Conservation (phyloP, 2,888 invertebrate species). For the Hyposoter dolosus region DNA sequence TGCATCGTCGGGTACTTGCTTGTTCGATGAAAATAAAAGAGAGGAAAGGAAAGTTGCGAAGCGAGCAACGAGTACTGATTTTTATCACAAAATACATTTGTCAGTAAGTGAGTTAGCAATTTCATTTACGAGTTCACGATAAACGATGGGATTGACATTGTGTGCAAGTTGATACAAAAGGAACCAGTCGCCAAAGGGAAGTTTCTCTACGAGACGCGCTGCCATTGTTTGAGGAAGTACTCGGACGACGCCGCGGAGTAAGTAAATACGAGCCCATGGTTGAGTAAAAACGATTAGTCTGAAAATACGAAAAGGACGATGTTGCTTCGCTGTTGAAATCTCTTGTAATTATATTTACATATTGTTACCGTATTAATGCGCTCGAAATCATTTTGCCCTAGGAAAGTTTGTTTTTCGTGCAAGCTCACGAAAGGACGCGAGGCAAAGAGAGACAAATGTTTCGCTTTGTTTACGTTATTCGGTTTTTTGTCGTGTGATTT, state of each 20-base stretch:
- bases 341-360: slow-evolving; percentile 8
- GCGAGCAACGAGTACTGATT: slow-evolving; percentile 12
- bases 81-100: slow-evolving; percentile 55
- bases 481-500: no score
- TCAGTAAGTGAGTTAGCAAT: slow-evolving; percentile 79
- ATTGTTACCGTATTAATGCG: not conserved
- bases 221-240: slow-evolving; percentile 86
- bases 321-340: not conserved
- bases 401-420: not conserved
- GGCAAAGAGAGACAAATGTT: not conserved
- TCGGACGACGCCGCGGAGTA: slow-evolving; percentile 88
- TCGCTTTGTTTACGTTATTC: not conserved
- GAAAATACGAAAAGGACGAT: slow-evolving; percentile 22
- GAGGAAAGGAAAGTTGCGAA: not conserved
- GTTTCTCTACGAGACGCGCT: slow-evolving; percentile 85
- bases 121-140: slow-evolving; percentile 88
- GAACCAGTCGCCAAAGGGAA: slow-evolving; percentile 92
- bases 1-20: not conserved
- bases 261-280: slow-evolving; percentile 87
- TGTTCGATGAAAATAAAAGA: not conserved
- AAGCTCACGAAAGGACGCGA: not conserved
- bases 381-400: not conserved
- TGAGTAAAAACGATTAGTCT: slow-evolving; percentile 86
- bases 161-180: slow-evolving; percentile 90
- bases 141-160: slow-evolving; percentile 90